Percentiles rank a stretch among this genome's conserved stretches.
phyloP scores from a whole-genome alignment of 2,888 invertebrate species.

The Pheosia tremula region DNA sequence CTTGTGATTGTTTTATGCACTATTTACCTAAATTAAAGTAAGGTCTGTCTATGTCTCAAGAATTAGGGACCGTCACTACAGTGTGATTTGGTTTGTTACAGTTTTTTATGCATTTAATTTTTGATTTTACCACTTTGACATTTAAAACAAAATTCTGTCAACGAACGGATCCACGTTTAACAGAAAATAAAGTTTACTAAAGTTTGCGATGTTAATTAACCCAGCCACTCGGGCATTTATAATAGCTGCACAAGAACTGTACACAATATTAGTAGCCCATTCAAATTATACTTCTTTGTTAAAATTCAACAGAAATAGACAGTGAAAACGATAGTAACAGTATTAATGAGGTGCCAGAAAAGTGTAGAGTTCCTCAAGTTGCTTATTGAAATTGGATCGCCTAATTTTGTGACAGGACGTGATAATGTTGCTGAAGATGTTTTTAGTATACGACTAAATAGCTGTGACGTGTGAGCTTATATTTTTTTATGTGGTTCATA shows the following conservation, averaged over 20 bases:
- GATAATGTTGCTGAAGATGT: slow-evolving; percentile 7
- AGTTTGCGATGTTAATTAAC: no score
- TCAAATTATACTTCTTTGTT: neutral
- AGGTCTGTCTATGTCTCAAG: no score
- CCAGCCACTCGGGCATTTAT: no score
- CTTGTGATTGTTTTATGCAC: slow-evolving; percentile 1
- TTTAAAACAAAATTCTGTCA: no score
- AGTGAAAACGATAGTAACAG: slow-evolving; percentile 69
- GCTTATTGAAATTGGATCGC: slow-evolving; percentile 31
- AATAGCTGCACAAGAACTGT: no score
- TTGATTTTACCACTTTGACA: no score
- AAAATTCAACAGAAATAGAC: slow-evolving; percentile 41
- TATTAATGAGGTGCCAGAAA: slow-evolving; percentile 61
- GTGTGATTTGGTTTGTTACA: no score
- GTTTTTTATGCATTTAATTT: no score
- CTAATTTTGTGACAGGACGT: slow-evolving; percentile 34
- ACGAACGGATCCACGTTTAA: no score
- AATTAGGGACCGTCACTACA: no score
- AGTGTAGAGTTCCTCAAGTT: slow-evolving; percentile 56
- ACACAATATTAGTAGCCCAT: neutral
- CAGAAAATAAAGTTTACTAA: no score
- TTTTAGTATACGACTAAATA: slow-evolving; percentile 12
- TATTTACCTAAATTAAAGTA: neutral
- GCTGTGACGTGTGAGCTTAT: neutral
- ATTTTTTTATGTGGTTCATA: neutral